Evolutionary conservation across 2,797 vertebrate species (phyloP), one percentile per base, ranked within the genome.

Genomic region (Mustela erminea): DNA sequence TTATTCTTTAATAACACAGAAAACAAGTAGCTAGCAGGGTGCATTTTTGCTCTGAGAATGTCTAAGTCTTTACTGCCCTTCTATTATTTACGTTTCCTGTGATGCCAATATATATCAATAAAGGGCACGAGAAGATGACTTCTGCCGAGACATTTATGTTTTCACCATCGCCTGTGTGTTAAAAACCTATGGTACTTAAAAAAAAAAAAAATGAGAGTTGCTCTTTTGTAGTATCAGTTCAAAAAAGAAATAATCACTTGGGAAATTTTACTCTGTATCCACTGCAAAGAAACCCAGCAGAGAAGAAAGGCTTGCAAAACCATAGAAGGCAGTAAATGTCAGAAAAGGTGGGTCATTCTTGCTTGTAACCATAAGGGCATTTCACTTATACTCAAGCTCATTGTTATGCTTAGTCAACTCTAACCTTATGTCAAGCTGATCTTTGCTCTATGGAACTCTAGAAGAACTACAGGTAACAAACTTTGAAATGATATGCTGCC

Each of bases 241-340:
- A 98, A 97, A 99, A 98, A 97, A 97, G 97, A 98, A 98, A 97
- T 98, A 99, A 99, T 99, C 98, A 98, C 98, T 98, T 98, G 98
- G 98, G 98, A 98, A 98, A 98, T 98, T 98, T 97, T 98, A 97
- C 97, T 98, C 97, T 98, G 98, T 98, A 92, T 87, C 97, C 97
- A 87, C 96, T 98, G 96, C 97, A 98, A 98, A 97, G 98, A 97
- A 96, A 98, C 95, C 98, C 98, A 96, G 95, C 98, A 97, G 98
- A 98, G 98, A 98, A 98, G 88, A 98, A 98, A 98, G 98, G 20
- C 92, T 80, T 95, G 52, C 43, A 95, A 98, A 97, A 93, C 97
- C 97, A 70, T 90, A 97, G 96, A 98, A 98, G 98, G 86, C 90
- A 97, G 93, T 96, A 98, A 98, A 99, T 98, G 98, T 97, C 97